Evolutionary conservation across 2,888 invertebrate species (phyloP).

Genomic region (Ectobius pallidus): DNA sequence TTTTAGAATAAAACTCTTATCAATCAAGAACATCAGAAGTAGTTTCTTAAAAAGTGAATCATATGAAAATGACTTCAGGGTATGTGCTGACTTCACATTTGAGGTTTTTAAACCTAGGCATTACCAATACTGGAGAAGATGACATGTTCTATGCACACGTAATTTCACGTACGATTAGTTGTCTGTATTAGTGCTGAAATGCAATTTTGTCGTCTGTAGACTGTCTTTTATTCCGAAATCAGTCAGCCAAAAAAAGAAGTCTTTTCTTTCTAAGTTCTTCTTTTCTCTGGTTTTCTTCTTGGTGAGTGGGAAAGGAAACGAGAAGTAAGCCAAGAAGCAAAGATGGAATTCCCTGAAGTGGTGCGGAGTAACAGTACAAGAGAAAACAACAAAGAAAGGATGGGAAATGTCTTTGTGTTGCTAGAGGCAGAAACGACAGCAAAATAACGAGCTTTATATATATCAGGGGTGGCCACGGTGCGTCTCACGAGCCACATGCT

Average conservation of each 20-base stretch:
- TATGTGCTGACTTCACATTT: too few relatives aligned
- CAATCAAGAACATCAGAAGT: too few relatives aligned
- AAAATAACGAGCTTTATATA: slow-evolving; percentile 2
- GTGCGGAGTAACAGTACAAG: slow-evolving; percentile 6
- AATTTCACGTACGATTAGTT: not conserved
- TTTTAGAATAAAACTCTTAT: too few relatives aligned
- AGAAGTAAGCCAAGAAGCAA: slow-evolving; percentile 9
- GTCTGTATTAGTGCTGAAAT: not conserved
- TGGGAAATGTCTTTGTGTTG: slow-evolving; percentile 24
- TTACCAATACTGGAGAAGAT: too few relatives aligned
- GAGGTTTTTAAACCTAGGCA: too few relatives aligned
- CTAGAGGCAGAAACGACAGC: slow-evolving; percentile 8
- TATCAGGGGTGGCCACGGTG: not conserved
- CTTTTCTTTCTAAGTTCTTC: not conserved
- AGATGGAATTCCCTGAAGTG: slow-evolving; percentile 19
- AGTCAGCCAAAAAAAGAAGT: not conserved
- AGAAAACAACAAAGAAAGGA: slow-evolving; percentile 16
- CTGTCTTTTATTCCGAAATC: slow-evolving; percentile 4
- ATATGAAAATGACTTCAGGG: too few relatives aligned
- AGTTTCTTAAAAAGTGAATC: too few relatives aligned
- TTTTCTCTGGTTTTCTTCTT: slow-evolving; percentile 10
- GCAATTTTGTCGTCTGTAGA: not conserved
- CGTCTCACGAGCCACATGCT: too few relatives aligned
- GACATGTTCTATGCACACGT: not conserved
- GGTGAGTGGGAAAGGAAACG: not conserved